Percentiles rank a stretch among this genome's conserved stretches.
Evolutionary conservation across 2,888 invertebrate genomes (phyloP).

Genomic region (Brassicogethes aeneus): DNA sequence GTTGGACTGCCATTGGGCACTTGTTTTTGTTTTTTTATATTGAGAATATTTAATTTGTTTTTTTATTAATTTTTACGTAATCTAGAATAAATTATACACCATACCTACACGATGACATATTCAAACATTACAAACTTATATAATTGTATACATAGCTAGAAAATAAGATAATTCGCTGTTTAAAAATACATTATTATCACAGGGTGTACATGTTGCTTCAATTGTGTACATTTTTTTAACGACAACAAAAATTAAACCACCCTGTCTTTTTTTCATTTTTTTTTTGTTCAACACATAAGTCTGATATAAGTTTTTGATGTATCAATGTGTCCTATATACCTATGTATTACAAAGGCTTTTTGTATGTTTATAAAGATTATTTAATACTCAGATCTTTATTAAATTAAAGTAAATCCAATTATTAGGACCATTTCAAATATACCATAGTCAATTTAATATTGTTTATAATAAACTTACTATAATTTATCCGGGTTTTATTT

Average conservation of each 20-base stretch:
- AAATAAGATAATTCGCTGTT: not conserved
- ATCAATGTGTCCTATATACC: conserved; percentile 1
- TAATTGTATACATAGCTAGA: not conserved
- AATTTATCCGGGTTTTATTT: conserved; percentile 20
- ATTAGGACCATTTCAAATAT: conserved; percentile 33
- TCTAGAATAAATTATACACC: not conserved
- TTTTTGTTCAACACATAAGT: conserved; percentile 22
- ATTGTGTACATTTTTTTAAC: not conserved
- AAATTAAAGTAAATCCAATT: conserved; percentile 21
- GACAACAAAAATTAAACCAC: not conserved
- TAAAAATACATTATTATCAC: not conserved
- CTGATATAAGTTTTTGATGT: conserved; percentile 1
- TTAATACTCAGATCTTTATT: conserved; percentile 6
- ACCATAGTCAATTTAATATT: conserved; percentile 39
- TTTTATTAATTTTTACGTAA: not conserved
- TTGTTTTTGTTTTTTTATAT: conserved; percentile 19
- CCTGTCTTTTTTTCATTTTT: conserved; percentile 12
- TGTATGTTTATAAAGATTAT: conserved; percentile 10
- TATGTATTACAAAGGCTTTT: not conserved
- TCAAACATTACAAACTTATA: conserved; percentile 1
- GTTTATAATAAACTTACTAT: conserved; percentile 39
- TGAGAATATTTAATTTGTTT: conserved; percentile 1
- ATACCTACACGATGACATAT: not conserved
- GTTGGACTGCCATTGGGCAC: conserved; percentile 17
- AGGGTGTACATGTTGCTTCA: not conserved